Evolutionary conservation across 2,113 vertebrate genomes (phyloP).

Genomic region (Carassius gibelio): DNA sequence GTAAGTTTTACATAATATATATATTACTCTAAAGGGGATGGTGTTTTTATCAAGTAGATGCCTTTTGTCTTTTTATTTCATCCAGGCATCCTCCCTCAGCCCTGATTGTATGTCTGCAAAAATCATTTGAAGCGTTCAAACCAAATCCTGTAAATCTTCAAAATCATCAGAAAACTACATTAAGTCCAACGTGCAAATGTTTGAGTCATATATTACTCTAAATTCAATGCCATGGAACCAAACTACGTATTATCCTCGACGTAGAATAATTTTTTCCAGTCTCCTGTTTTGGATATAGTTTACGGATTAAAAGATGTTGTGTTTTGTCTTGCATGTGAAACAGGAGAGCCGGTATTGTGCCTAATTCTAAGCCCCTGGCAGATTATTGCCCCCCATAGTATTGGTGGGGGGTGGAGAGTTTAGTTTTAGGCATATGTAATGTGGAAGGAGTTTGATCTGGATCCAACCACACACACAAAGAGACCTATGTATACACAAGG

Average conservation of each 20-base stretch:
- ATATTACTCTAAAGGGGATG: too few relatives aligned
- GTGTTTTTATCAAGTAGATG: too few relatives aligned
- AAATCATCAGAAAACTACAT: not conserved
- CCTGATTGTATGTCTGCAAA: not conserved
- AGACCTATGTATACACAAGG: not conserved
- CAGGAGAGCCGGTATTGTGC: not conserved
- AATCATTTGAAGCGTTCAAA: not conserved
- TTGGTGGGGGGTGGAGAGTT: too few relatives aligned
- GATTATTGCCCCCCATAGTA: too few relatives aligned
- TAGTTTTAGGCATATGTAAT: too few relatives aligned
- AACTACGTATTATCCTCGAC: not conserved
- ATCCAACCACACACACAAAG: not conserved
- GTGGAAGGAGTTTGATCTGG: too few relatives aligned
- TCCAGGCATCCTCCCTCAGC: too few relatives aligned
- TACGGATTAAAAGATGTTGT: constrained; percentile 4
- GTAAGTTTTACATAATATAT: too few relatives aligned
- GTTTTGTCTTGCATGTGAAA: not conserved
- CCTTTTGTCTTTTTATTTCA: too few relatives aligned
- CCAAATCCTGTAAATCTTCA: not conserved
- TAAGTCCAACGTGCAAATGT: not conserved
- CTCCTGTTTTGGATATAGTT: constrained; percentile 12
- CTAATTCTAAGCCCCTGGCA: too few relatives aligned
- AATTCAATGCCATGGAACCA: not conserved
- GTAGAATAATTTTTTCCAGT: not conserved
- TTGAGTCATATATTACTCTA: not conserved